Evolutionary conservation across 37 sponge, comb jelly and placozoan species (phyloP).

Genomic region (Crambe crambe): DNA sequence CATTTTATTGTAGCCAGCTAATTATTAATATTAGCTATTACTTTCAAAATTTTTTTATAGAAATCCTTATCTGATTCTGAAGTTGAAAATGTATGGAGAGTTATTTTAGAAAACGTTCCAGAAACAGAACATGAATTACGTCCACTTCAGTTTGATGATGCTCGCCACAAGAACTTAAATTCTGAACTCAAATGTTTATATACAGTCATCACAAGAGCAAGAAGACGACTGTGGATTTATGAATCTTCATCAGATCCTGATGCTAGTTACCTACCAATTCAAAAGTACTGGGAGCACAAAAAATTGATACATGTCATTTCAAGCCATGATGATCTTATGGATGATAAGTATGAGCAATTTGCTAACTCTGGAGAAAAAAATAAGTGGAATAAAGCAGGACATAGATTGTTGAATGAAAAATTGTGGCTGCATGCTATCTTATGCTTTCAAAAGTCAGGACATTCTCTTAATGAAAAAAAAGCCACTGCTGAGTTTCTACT

Average conservation of each 20-base stretch:
- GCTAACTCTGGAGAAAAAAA: too few species aligned
- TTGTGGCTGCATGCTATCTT: conserved; percentile 53
- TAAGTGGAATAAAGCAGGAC: conserved; percentile 74
- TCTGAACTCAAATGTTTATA: conserved; percentile 77
- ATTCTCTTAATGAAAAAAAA: conserved; percentile 14
- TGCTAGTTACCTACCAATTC: conserved; percentile 23
- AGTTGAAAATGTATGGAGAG: conserved; percentile 11
- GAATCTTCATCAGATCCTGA: conserved; percentile 26
- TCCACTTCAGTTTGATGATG: conserved; percentile 40
- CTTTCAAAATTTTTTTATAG: background rate
- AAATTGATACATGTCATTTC: conserved; percentile 14
- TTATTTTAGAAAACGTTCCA: conserved; percentile 57
- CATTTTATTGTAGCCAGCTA: background rate
- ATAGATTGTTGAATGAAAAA: conserved; percentile 42
- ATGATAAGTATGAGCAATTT: too few species aligned
- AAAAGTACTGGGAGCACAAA: conserved; percentile 14
- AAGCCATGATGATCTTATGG: background rate
- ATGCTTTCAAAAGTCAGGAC: conserved; percentile 60
- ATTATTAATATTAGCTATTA: background rate
- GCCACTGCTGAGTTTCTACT: background rate
- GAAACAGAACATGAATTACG: background rate
- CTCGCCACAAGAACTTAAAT: conserved; percentile 43
- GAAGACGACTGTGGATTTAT: conserved; percentile 72
- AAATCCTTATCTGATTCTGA: background rate
- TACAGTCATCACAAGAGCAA: conserved; percentile 75